phyloP scores from a whole-genome alignment of 2,797 vertebrate genomes.

The Betta splendens region DNA sequence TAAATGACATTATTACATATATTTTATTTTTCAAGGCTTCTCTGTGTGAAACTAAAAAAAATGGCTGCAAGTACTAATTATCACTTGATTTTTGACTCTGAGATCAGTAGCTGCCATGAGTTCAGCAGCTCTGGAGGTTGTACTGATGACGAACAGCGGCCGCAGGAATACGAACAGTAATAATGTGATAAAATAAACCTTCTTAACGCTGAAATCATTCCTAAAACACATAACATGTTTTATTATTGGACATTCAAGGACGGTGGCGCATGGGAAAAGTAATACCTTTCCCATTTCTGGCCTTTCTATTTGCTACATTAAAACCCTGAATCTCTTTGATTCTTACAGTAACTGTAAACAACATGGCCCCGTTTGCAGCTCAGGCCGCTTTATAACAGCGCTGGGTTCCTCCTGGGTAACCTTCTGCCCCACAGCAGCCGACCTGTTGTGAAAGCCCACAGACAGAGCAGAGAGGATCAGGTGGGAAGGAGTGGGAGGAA shows the following conservation, averaged over 20 bases:
- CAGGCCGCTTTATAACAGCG: slow-evolving; percentile 48
- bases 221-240: slow-evolving; percentile 31
- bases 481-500: slow-evolving; percentile 30
- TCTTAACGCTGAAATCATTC: slow-evolving; percentile 24
- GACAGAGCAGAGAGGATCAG: slow-evolving; percentile 4
- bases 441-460: slow-evolving; percentile 38
- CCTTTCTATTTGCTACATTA: not conserved
- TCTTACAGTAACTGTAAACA: slow-evolving; percentile 12
- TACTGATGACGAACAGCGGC: not conserved
- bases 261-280: slow-evolving; percentile 3
- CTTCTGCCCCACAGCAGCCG: slow-evolving; percentile 40
- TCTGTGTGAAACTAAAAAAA: slow-evolving; percentile 8
- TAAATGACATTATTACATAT: slow-evolving; percentile 21
- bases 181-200: no score
- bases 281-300: slow-evolving; percentile 1
- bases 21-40: slow-evolving; percentile 13
- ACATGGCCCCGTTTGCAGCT: slow-evolving; percentile 40
- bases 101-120: not conserved
- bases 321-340: slow-evolving; percentile 2
- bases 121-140: not conserved
- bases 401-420: slow-evolving; percentile 42
- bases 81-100: not conserved
- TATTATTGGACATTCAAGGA: slow-evolving; percentile 18
- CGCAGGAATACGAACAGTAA: no score
- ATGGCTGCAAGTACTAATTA: slow-evolving; percentile 1